Base-by-base conservation (phyloP, 2,113 vertebrate species). In the Hippoglossus stenolepis region DNA sequence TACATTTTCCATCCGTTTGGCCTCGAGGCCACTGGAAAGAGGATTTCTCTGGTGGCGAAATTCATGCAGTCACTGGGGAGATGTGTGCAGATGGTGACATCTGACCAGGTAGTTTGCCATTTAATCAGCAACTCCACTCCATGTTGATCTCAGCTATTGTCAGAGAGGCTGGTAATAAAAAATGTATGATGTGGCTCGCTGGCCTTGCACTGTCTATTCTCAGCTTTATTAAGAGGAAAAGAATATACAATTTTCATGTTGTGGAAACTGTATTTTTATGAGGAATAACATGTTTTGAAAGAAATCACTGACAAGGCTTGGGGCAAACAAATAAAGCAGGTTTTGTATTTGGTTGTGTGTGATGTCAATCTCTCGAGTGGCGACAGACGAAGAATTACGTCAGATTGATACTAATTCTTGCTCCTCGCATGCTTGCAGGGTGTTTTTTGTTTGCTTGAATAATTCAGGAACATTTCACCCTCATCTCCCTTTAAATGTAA, bases 361-460 rank as follows among this genome's bases (percentile, higher is more conserved):
- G 70, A 85, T 75, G 73, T 74, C 54, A 72, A 26, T 81, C 76
- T 51, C 45, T 3, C 8, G 56, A 61, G 77, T 66, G 21, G 85
- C 65, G 31, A 56, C 62, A 31, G 23, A 72, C 21, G 12, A 47
- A 69, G 54, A 51, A 66, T 43, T 24, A 26, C 31, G 2, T 75
- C 79, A 26, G 57, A 63, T 21, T 70, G 53, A 49, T 40, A 54
- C 12, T 59, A 26, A 64, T 64, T 70, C 53, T 17, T 21, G 28
- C 62, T 67, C 24, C 78, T 62, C 10, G 21, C 45, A 18, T 59
- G 70, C 56, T 73, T 18, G 62, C 62, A 35, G 83, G 86, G 45
- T 73, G 49, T 89, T 87, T 84, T 88, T 76, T 85, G 61, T 87
- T 85, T 89, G 73, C 86, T 77, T 92, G 83, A 89, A 90, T 91